Evolutionary conservation across 2,888 invertebrate genomes (phyloP).

Genomic region (Amiota communis): DNA sequence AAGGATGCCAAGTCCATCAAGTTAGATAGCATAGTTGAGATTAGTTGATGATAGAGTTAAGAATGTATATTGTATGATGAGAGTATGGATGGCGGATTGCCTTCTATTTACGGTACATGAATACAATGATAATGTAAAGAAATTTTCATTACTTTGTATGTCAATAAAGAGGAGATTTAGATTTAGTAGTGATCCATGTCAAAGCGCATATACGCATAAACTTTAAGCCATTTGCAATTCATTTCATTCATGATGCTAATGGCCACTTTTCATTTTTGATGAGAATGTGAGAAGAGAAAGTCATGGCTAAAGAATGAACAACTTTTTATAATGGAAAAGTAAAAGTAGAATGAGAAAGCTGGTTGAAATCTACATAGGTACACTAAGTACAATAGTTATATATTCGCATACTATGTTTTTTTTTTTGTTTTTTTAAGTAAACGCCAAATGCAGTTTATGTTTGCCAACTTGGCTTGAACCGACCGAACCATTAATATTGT

Average conservation of each 20-base stretch:
- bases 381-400: no score
- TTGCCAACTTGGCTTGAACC: not conserved
- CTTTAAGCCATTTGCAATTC: no score
- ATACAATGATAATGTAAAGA: conserved; percentile 9
- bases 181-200: no score
- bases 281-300: not conserved
- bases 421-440: conserved; percentile 6
- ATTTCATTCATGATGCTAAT: conserved; percentile 23
- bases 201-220: no score
- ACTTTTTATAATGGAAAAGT: not conserved
- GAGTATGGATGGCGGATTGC: no score
- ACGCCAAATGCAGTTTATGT: conserved; percentile 18
- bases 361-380: no score
- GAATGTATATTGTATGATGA: no score
- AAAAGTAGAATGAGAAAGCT: not conserved
- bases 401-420: not conserved
- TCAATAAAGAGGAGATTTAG: not conserved
- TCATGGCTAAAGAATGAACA: not conserved
- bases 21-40: conserved; percentile 19
- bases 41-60: not conserved
- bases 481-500: conserved; percentile 28
- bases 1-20: conserved; percentile 22
- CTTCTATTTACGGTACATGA: no score
- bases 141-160: conserved; percentile 1
- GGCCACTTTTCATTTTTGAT: conserved; percentile 21